These are phyloP conservation scores for Trichomalopsis sarcophagae DNA, from an alignment of 1,140 invertebrate species.

Conservation along the genomic window DNA sequence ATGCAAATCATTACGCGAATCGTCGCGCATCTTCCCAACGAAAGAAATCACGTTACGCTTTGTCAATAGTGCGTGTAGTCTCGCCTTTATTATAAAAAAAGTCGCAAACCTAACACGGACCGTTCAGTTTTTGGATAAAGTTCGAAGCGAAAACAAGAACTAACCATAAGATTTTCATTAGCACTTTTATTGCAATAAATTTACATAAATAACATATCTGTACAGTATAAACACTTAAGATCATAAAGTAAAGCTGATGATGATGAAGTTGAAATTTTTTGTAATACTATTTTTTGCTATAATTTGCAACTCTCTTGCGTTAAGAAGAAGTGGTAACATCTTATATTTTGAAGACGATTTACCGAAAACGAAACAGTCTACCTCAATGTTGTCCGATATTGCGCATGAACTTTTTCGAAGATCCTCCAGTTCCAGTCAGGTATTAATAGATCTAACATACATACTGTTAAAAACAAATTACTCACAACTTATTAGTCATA, in stretches of 20 bases:
- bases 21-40: conserved; percentile 55
- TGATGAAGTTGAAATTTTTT: conserved; percentile 1
- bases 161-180: background rate
- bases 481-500: background rate
- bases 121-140: background rate
- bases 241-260: background rate
- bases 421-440: conserved; percentile 80
- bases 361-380: background rate
- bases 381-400: conserved; percentile 77
- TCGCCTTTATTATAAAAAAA: conserved; percentile 17
- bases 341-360: conserved; percentile 21
- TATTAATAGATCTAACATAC: conserved; percentile 51
- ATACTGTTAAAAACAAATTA: background rate
- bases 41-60: conserved; percentile 58
- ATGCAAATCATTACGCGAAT: conserved; percentile 50
- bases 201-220: background rate
- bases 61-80: conserved; percentile 17
- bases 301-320: conserved; percentile 22
- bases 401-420: conserved; percentile 79
- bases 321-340: conserved; percentile 42
- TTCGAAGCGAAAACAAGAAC: background rate
- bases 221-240: background rate
- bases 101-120: background rate
- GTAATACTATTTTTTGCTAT: conserved; percentile 10
- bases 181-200: too few relatives aligned